Evolutionary conservation across 1,140 invertebrate species (phyloP).

Genomic region (Oreohelix idahoensis): DNA sequence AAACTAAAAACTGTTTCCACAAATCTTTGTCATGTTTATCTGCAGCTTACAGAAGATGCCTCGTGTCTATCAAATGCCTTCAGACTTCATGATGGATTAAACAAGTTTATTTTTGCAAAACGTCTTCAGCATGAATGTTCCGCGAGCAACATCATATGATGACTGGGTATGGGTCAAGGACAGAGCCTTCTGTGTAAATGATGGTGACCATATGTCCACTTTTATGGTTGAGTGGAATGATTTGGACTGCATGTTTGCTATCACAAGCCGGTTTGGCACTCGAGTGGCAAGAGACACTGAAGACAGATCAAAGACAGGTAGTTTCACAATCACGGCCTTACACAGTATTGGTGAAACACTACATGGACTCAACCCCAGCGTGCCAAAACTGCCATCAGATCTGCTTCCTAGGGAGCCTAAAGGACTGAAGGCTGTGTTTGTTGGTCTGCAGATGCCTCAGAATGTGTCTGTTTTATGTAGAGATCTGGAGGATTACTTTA

Average conservation of each 20-base stretch:
- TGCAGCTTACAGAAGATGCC: no score
- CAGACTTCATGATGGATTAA: neutral
- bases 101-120: neutral
- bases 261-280: constrained; percentile 17
- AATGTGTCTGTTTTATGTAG: neutral
- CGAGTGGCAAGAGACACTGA: constrained; percentile 23
- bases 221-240: constrained; percentile 36
- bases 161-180: constrained; percentile 42
- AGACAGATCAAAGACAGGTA: constrained; percentile 25
- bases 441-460: constrained; percentile 34
- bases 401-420: constrained; percentile 29
- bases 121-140: constrained; percentile 10
- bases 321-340: constrained; percentile 28
- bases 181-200: constrained; percentile 17
- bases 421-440: constrained; percentile 35
- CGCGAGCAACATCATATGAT: constrained; percentile 29
- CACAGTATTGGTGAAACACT: constrained; percentile 24
- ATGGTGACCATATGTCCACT: neutral
- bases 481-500: constrained; percentile 32
- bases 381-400: constrained; percentile 11
- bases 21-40: no score
- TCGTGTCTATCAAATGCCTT: no score
- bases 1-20: no score
- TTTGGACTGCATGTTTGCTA: constrained; percentile 32
- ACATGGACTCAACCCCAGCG: constrained; percentile 12